Percentiles rank a stretch among this genome's conserved stretches.
Conservation (phyloP, 2,888 invertebrate species). For the Cantharis rustica region DNA sequence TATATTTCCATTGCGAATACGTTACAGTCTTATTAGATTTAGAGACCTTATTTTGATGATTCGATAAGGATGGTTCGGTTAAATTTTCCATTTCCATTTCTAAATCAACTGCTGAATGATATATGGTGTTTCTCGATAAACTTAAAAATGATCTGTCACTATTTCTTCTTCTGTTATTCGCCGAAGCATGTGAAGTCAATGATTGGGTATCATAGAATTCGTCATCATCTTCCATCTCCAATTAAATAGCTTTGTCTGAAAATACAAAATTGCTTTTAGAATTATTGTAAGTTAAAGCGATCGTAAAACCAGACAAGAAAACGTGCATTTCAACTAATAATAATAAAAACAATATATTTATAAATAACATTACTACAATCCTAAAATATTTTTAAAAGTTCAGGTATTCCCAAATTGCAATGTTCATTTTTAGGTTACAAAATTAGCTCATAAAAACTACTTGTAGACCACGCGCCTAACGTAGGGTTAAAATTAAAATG, state of each 20-base stretch:
- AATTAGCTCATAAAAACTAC: no score
- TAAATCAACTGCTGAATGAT: slow-evolving; percentile 64
- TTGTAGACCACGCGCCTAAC: no score
- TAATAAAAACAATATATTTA: no score
- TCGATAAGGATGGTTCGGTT: slow-evolving; percentile 30
- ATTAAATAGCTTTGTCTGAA: background rate
- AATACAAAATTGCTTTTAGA: background rate
- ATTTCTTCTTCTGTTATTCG: slow-evolving; percentile 38
- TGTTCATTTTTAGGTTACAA: no score
- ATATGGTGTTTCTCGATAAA: slow-evolving; percentile 64
- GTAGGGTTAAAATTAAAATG: no score
- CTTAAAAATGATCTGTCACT: slow-evolving; percentile 54
- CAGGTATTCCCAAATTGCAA: no score
- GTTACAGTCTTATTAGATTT: slow-evolving; percentile 61
- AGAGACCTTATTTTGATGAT: slow-evolving; percentile 58
- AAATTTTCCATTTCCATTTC: slow-evolving; percentile 51
- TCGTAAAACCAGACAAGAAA: no score
- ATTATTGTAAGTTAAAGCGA: background rate
- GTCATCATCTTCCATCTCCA: slow-evolving; percentile 47
- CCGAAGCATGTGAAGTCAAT: slow-evolving; percentile 44
- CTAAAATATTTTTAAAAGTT: no score
- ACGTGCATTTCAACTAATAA: no score
- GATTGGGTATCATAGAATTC: slow-evolving; percentile 55
- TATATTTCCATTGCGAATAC: slow-evolving; percentile 66
- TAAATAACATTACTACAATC: no score